phyloP scores from a whole-genome alignment of 2,113 vertebrate species.

The Thunnus thynnus region DNA sequence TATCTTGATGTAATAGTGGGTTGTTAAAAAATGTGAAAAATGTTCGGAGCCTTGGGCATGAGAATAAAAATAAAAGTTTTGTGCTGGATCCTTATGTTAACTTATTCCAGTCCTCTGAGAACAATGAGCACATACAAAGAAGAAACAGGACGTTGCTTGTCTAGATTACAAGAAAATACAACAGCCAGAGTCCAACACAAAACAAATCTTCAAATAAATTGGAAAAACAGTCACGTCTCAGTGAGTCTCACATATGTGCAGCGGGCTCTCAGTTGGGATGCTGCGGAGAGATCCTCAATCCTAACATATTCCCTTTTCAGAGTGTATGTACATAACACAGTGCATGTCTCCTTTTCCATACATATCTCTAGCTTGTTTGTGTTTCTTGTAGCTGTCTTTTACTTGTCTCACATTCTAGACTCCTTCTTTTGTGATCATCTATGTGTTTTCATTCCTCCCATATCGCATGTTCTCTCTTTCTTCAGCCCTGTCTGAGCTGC shows the following conservation, averaged over 20 bases:
- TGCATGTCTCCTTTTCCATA: neutral
- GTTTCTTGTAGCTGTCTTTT: neutral
- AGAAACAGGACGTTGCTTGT: conserved; percentile 14
- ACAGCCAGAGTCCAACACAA: conserved; percentile 1
- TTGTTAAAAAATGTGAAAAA: neutral
- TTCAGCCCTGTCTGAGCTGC: conserved; percentile 8
- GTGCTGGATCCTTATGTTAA: neutral
- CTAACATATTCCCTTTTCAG: conserved; percentile 30
- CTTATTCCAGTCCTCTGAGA: conserved; percentile 4
- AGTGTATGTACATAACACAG: conserved; percentile 37
- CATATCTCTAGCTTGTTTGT: conserved; percentile 26
- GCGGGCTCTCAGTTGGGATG: conserved; percentile 4
- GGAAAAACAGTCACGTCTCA: conserved; percentile 28
- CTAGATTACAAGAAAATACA: conserved; percentile 25
- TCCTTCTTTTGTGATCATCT: neutral
- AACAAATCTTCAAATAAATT: neutral
- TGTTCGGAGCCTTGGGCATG: neutral
- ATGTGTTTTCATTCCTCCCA: neutral
- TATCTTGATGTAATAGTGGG: neutral
- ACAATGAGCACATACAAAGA: conserved; percentile 24
- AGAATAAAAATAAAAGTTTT: neutral
- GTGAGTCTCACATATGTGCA: neutral
- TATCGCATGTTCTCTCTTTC: neutral
- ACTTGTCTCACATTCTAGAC: neutral
- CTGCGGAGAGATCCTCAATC: neutral